Percentiles rank a stretch among this genome's conserved stretches.
Conservation (phyloP, 2,888 invertebrate genomes). For the Globia sparganii region DNA sequence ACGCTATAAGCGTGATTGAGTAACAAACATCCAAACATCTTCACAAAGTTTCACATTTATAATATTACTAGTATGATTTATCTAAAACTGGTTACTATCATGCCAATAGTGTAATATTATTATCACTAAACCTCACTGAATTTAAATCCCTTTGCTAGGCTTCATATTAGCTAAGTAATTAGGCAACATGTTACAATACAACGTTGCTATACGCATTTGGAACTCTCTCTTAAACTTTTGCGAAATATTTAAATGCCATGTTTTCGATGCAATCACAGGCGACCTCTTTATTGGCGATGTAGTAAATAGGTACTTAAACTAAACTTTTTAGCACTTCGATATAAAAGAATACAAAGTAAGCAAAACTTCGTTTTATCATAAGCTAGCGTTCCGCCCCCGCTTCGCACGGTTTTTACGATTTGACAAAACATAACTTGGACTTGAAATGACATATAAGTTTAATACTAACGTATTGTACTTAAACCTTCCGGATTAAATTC, state of each 20-base stretch:
- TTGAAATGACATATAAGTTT: neutral
- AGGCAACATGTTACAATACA: conserved; percentile 16
- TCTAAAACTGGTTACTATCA: no score
- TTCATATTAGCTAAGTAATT: conserved; percentile 12
- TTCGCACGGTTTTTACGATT: neutral
- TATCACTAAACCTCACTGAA: neutral
- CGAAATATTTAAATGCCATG: conserved; percentile 53
- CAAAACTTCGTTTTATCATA: neutral
- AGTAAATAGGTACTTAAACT: conserved; percentile 1
- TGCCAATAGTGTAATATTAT: neutral
- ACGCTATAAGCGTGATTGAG: no score
- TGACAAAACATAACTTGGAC: neutral
- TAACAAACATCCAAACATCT: no score
- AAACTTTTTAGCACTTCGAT: neutral
- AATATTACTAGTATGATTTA: no score
- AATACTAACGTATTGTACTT: neutral
- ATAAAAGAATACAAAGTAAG: neutral
- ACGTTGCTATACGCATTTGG: conserved; percentile 23
- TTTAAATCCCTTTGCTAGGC: neutral
- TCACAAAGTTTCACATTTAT: no score
- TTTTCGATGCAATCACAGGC: conserved; percentile 23
- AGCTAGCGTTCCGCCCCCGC: neutral
- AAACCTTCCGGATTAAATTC: neutral
- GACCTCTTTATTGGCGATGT: neutral
- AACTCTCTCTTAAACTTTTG: conserved; percentile 39